These are phyloP conservation scores for Erinaceus europaeus DNA, from an alignment of 2,113 vertebrate genomes.

Conservation along the genomic window DNA sequence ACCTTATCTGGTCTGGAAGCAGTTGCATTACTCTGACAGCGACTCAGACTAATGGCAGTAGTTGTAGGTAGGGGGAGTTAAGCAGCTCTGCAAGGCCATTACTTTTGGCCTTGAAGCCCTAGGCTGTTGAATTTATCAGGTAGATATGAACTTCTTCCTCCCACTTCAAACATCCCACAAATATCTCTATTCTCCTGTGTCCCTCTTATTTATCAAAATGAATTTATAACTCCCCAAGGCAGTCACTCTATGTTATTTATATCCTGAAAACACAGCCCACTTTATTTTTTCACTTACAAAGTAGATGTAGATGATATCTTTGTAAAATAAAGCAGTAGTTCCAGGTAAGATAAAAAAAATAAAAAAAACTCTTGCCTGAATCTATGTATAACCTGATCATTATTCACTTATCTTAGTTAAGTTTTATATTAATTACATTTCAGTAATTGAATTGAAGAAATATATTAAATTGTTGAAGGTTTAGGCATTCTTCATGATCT, in stretches of 20 bases:
- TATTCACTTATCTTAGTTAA: not conserved
- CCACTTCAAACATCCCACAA: not conserved
- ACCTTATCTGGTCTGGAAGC: not conserved
- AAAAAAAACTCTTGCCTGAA: not conserved
- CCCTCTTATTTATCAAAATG: not conserved
- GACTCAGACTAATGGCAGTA: not conserved
- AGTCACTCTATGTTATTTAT: not conserved
- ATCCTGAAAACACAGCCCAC: not conserved
- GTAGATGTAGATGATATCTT: not conserved
- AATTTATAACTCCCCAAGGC: not conserved
- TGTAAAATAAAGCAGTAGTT: not conserved
- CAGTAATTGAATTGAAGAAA: too few relatives aligned
- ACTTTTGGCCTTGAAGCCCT: not conserved
- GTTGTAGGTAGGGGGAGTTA: not conserved
- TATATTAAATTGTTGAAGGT: not conserved
- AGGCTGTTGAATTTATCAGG: not conserved
- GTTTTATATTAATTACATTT: not conserved
- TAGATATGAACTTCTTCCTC: not conserved
- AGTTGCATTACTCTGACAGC: not conserved
- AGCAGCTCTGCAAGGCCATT: not conserved
- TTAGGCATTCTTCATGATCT: not conserved
- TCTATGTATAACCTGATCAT: not conserved
- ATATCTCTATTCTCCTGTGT: not conserved
- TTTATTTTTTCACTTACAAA: not conserved
- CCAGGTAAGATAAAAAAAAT: not conserved